phyloP scores from a whole-genome alignment of 92 coral and sea anemone genomes.

The Ricordea florida region DNA sequence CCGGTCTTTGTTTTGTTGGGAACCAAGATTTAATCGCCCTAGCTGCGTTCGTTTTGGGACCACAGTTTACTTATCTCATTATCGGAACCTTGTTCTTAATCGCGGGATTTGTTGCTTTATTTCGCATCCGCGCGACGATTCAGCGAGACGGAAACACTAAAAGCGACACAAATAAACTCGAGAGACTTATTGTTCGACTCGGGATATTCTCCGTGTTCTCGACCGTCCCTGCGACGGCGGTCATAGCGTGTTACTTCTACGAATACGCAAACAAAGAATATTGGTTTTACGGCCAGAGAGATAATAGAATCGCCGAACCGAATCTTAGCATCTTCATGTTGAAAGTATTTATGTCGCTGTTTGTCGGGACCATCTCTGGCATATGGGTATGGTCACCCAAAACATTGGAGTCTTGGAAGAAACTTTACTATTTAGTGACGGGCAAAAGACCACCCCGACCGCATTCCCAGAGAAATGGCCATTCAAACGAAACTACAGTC shows the following conservation, averaged over 20 bases:
- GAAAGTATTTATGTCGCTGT: constrained; percentile 92
- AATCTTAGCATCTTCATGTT: constrained; percentile 84
- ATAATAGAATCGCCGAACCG: constrained; percentile 80
- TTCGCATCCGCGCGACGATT: constrained; percentile 75
- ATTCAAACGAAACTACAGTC: constrained; percentile 78
- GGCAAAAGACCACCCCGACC: constrained; percentile 63
- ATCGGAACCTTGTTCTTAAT: constrained; percentile 92
- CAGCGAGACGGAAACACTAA: constrained; percentile 80
- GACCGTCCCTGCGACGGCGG: constrained; percentile 89
- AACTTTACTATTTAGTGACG: constrained; percentile 51
- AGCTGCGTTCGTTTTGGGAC: constrained; percentile 97
- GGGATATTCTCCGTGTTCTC: constrained; percentile 91
- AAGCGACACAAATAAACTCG: constrained; percentile 80
- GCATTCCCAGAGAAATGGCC: constrained; percentile 16
- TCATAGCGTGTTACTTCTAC: constrained; percentile 91
- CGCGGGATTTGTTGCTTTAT: constrained; percentile 95
- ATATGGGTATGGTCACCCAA: constrained; percentile 95
- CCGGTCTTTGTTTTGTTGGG: constrained; percentile 98
- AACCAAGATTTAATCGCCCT: constrained; percentile 97
- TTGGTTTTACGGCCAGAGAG: constrained; percentile 89
- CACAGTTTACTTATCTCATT: constrained; percentile 98
- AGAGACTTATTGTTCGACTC: constrained; percentile 89
- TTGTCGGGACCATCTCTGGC: constrained; percentile 92
- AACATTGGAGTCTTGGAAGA: constrained; percentile 80
- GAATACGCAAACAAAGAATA: constrained; percentile 95